Conservation (phyloP, 2,888 invertebrate species). For the Epistrophe eligans region DNA sequence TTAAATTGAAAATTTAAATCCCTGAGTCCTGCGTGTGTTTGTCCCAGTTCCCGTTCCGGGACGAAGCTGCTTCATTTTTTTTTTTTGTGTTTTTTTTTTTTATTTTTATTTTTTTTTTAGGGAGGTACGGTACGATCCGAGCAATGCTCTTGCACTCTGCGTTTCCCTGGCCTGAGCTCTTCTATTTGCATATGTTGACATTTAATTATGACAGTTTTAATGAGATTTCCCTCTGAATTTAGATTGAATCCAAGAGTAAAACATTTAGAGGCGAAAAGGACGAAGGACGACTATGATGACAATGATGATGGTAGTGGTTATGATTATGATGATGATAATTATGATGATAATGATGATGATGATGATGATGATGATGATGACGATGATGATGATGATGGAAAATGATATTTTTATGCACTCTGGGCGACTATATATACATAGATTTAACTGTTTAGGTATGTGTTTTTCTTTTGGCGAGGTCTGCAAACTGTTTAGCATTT, state of each 20-base stretch:
- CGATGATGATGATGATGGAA: slow-evolving; percentile 59
- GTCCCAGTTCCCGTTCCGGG: slow-evolving; percentile 19
- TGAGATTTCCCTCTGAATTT: slow-evolving; percentile 78
- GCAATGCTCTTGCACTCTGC: slow-evolving; percentile 38
- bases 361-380: slow-evolving; percentile 60
- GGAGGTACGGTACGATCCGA: slow-evolving; percentile 21
- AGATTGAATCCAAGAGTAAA: slow-evolving; percentile 75
- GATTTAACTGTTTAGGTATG: slow-evolving; percentile 41
- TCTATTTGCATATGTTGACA: slow-evolving; percentile 80
- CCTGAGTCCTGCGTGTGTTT: slow-evolving; percentile 57
- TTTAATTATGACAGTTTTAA: slow-evolving; percentile 80
- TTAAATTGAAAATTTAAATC: slow-evolving; percentile 77
- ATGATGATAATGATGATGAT: slow-evolving; percentile 44
- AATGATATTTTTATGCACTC: slow-evolving; percentile 60
- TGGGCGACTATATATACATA: slow-evolving; percentile 45
- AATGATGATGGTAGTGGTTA: slow-evolving; percentile 71
- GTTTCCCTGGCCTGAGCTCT: slow-evolving; percentile 61
- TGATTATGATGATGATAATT: slow-evolving; percentile 48
- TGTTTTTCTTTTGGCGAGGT: slow-evolving; percentile 28
- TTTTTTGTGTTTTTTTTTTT: not conserved
- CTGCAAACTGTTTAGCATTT: slow-evolving; percentile 54
- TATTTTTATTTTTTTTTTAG: not conserved
- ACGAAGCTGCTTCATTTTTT: slow-evolving; percentile 4
- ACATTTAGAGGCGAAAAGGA: slow-evolving; percentile 76
- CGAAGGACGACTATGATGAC: slow-evolving; percentile 78